Base-by-base conservation (phyloP, 2,113 vertebrate genomes). In the Promerops cafer region DNA sequence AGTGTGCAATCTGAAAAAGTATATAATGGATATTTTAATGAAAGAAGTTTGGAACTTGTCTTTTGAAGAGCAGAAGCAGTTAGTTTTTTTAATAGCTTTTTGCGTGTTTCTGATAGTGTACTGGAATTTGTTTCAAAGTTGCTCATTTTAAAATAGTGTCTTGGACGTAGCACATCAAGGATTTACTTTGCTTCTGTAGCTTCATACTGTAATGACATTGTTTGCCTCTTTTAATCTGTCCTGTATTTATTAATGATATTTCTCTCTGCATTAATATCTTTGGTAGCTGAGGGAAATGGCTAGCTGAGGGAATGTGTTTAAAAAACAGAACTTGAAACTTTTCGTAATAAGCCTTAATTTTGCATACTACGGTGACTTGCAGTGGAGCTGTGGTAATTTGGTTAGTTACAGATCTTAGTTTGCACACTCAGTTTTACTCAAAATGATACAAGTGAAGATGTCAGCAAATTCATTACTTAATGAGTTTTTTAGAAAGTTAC, bases 1-100 rank as follows among this genome's bases (percentile, higher is more conserved):
- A 66, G 30, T 3, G 0, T 80, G 68, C 64, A 78, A 0, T 70
- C 47, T 88, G 44, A 85, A 90, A 35, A 40, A 0, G 0, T 69
- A 20, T 23, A 7, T 72, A 74, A 65, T 54, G 39, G 39, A 35
- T 23, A 63, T 64, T 85, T 79, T 80, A 76, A 75, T 37, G 72
- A 57, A 89, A 77, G 11, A 59, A 54, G 7, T 52, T 91, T 52
- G 47, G 44, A 78, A 78, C 42, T 60, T 56, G 22, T 39, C 24
- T 89, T 80, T 33, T 39, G 33, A 75, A 63, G 42, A 70, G 9
- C 27, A 78, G 40, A 53, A 91, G 16, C 26, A 54, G 27, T 70
- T 77, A 17, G 19, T 66, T 76, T 75, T 81, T 66, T 50, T 3
- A 59, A 37, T 66, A 70, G 20, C 10, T 75, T 50, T 20, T 53